These are phyloP conservation scores for Callionymus lyra DNA, from an alignment of 2,113 vertebrate species.

Conservation along the genomic window DNA sequence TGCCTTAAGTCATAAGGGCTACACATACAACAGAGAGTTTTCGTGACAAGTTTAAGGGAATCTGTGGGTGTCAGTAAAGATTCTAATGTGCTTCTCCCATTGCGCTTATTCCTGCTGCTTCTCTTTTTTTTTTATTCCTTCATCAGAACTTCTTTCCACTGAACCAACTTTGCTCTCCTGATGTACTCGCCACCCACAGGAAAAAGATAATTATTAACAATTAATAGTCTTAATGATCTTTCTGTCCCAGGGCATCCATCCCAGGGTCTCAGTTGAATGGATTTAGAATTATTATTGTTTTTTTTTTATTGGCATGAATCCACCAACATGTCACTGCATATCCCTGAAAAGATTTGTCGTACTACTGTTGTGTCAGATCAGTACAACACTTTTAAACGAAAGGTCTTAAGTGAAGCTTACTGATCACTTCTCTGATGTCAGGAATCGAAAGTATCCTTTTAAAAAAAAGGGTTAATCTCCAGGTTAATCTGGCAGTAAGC, in stretches of 20 bases:
- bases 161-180: slow-evolving; percentile 53
- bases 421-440: too few relatives aligned
- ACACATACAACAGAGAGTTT: slow-evolving; percentile 46
- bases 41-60: slow-evolving; percentile 40
- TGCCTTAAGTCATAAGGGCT: slow-evolving; percentile 27
- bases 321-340: slow-evolving; percentile 37
- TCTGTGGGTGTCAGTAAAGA: slow-evolving; percentile 26
- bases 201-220: slow-evolving; percentile 68
- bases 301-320: slow-evolving; percentile 63
- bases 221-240: slow-evolving; percentile 71
- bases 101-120: slow-evolving; percentile 10
- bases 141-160: too few relatives aligned
- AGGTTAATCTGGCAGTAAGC: too few relatives aligned
- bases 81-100: slow-evolving; percentile 12
- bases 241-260: slow-evolving; percentile 57
- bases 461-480: too few relatives aligned
- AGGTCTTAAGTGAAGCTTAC: too few relatives aligned
- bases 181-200: slow-evolving; percentile 57
- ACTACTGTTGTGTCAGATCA: too few relatives aligned
- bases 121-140: slow-evolving; percentile 14
- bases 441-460: too few relatives aligned
- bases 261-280: slow-evolving; percentile 54
- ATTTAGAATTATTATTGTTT: slow-evolving; percentile 67
- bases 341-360: too few relatives aligned
- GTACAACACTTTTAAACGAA: too few relatives aligned